Conservation (phyloP, 2,797 vertebrate genomes). For the Pangasius djambal region DNA sequence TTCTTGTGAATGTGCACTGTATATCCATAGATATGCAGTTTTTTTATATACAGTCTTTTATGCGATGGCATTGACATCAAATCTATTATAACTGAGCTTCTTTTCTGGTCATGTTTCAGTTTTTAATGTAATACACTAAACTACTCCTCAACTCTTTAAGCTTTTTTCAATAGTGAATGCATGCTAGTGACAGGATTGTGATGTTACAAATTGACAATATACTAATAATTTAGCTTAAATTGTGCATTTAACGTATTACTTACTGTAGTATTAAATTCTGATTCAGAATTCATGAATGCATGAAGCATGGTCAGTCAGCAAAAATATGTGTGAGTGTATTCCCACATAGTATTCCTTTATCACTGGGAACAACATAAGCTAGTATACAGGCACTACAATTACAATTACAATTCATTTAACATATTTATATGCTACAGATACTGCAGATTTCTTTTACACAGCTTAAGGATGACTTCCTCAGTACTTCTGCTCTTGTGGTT, state of each 20-base stretch:
- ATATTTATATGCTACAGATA: background rate
- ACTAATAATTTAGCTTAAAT: too few species aligned
- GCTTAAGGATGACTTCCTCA: background rate
- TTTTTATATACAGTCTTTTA: background rate
- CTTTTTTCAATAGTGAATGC: background rate
- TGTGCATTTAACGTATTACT: background rate
- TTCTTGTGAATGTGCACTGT: background rate
- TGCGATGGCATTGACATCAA: background rate
- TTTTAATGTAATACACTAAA: background rate
- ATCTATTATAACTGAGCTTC: background rate
- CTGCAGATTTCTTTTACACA: background rate
- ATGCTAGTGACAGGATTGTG: background rate
- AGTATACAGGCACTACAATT: background rate
- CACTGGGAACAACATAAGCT: too few species aligned
- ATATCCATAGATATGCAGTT: too few species aligned
- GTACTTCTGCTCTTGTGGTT: conserved; percentile 6
- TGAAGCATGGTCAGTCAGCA: background rate
- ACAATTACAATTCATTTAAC: background rate
- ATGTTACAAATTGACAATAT: background rate
- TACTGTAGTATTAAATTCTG: background rate
- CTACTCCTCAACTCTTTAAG: background rate
- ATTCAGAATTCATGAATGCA: background rate
- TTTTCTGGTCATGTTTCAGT: background rate
- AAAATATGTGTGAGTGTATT: background rate
- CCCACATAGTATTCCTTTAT: background rate